These are phyloP conservation scores for Haemorhous mexicanus DNA, from an alignment of 2,113 vertebrate species.

Conservation along the genomic window DNA sequence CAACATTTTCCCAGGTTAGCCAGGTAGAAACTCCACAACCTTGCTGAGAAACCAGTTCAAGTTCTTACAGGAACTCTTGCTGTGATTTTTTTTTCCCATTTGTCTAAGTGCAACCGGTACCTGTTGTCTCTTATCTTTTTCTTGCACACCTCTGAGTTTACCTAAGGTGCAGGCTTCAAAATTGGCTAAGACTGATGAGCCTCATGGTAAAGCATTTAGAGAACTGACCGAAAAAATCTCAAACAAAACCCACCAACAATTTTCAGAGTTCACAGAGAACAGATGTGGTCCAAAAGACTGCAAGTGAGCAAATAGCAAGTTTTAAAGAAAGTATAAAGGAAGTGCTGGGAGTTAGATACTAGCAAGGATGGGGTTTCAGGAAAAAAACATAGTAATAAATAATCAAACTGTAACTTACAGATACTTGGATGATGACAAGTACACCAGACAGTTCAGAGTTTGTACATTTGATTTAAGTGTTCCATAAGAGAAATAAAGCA, in stretches of 20 bases:
- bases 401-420: not conserved
- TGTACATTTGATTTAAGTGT: not conserved
- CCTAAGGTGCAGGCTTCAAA: not conserved
- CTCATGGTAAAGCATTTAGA: not conserved
- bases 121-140: not conserved
- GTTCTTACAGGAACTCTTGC: rapidly evolving
- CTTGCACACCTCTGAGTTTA: not conserved
- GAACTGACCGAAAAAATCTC: not conserved
- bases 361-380: not conserved
- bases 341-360: not conserved
- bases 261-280: not conserved
- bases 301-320: not conserved
- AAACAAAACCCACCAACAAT: not conserved
- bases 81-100: not conserved
- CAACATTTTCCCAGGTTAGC: not conserved
- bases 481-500: not conserved
- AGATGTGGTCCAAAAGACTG: not conserved
- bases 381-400: not conserved
- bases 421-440: not conserved
- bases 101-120: not conserved
- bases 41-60: not conserved
- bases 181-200: not conserved
- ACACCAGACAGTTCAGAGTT: not conserved
- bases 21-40: not conserved
- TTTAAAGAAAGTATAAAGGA: not conserved